Evolutionary conservation across 2,113 vertebrate species (phyloP).

Genomic region (Heteronetta atricapilla): DNA sequence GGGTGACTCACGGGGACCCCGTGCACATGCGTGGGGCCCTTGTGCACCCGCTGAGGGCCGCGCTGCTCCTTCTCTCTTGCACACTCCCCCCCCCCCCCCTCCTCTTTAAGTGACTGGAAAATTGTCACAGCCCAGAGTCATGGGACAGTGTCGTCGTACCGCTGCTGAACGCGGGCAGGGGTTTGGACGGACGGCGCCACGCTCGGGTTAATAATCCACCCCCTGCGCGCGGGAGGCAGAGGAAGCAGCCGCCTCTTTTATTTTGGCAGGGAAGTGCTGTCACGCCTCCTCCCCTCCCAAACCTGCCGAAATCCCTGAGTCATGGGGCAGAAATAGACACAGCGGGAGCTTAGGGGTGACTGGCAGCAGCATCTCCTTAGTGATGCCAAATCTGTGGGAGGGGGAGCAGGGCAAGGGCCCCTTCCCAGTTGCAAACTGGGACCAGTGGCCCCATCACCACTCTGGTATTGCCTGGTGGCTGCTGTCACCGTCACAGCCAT

Average conservation of each 20-base stretch:
- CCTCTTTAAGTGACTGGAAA: background rate
- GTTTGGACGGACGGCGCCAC: background rate
- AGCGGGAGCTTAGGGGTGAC: accelerated
- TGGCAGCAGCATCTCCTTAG: background rate
- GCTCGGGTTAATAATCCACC: background rate
- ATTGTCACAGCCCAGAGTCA: conserved; percentile 21
- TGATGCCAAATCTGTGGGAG: background rate
- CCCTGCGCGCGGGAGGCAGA: background rate
- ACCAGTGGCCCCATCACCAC: background rate
- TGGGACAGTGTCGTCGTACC: background rate
- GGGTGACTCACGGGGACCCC: conserved; percentile 49
- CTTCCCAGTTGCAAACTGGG: background rate
- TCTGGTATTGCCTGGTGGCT: background rate
- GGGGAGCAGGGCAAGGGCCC: background rate
- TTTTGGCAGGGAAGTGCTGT: conserved; percentile 26
- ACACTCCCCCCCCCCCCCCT: background rate
- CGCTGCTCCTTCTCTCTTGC: background rate
- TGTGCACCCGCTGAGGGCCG: background rate
- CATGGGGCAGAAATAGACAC: background rate
- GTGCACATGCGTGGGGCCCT: background rate
- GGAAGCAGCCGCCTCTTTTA: background rate
- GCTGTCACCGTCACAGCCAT: background rate
- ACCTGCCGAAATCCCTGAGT: conserved; percentile 52
- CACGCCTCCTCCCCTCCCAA: background rate
- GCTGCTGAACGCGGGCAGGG: background rate